Evolutionary conservation across 1,140 invertebrate species (phyloP), one percentile per base, ranked within the genome.

Genomic region (Bacillus rossius): DNA sequence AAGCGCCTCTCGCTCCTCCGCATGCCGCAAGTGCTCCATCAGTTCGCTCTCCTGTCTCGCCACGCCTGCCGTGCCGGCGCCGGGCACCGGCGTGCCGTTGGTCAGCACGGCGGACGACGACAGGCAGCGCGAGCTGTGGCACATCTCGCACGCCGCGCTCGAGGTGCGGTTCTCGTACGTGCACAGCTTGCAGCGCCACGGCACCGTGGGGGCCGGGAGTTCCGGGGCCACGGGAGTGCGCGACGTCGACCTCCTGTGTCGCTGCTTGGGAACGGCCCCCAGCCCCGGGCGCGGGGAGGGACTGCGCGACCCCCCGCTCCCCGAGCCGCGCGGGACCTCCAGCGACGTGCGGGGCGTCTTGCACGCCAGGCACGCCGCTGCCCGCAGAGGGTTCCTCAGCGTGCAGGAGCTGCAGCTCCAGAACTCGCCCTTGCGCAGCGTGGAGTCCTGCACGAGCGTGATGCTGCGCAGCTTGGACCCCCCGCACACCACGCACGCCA

Each of bases 131-230:
- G 79, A 78, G 64, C 84, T 87, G 67, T 88, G 85, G 73, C 92
- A 94, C 81, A 94, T 92, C 68, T 92, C 89, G 73, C 91, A 94
- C 20, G 81, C 77, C 41, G 77, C 75, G 53, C 81, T 82, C 0
- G 79, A 76, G 51, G 79, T 81, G n/a, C 79, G 79, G 74, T 93
- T 92, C 71, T 89, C 84, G 65, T 83, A 92, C 13, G 90, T 93
- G 69, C 90, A 94, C 17, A 88, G 77, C 25, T 82, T 79, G 66
- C 91, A 94, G 49, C 88, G 81, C 90, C 90, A 93, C 65, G 81
- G 62, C 45, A 52, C 25, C 13, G 25, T 29, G 8, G 34, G 57
- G 8, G n/a, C 29, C 4, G 29, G 10, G 29, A 7, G 29, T 34
- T 34, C 29, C 4, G 10, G 5, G 5, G 10, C 4, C 29, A 34